Base-by-base conservation (phyloP, 2,888 invertebrate species). In the Julus scanicus region DNA sequence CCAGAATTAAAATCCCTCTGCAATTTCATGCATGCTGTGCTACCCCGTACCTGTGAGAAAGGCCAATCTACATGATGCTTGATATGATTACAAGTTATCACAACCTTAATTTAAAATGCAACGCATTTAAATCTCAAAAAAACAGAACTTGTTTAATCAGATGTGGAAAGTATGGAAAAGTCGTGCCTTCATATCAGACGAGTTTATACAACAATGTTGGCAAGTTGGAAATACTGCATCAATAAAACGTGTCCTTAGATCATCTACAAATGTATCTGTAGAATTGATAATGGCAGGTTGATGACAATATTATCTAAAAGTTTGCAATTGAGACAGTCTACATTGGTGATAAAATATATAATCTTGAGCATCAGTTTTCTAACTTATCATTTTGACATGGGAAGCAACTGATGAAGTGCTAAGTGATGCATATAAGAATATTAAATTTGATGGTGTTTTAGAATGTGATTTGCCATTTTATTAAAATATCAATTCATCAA, bases 11-110 rank as follows among this genome's bases (percentile, higher is more conserved):
- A 53, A 53, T 53, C 53, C 53, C 53, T 53, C 53, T 53, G 1
- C 63, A 63, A 63, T 63, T 63, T 63, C 63, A 63, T 63, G 63
- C 63, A 63, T 63, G 63, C 63, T 2, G n/a, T 63, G 63, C 17
- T 17, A 3, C 53, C 17, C 11, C 53, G 15, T 53, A 53, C 53
- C 53, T 53, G 53, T 53, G 53, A 53, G 53, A 53, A 63, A n/a
- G 63, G 63, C n/a, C 20, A n/a, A 63, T 63, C 63, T 20, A 1
- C 20, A 63, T 63, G 63, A 63, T 20, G 20, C 63, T n/a, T n/a
- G 63, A 4, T 17, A 53, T 53, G 53, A 53, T 53, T 53, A 17
- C 53, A 17, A 53, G 53, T 20, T 63, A 63, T 63, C 63, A 20
- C 20, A 20, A 63, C 5, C n/a, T n/a, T n/a, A 63, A 29, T 29